phyloP scores from a whole-genome alignment of 2,113 vertebrate genomes.

The Gymnorhina tibicen region DNA sequence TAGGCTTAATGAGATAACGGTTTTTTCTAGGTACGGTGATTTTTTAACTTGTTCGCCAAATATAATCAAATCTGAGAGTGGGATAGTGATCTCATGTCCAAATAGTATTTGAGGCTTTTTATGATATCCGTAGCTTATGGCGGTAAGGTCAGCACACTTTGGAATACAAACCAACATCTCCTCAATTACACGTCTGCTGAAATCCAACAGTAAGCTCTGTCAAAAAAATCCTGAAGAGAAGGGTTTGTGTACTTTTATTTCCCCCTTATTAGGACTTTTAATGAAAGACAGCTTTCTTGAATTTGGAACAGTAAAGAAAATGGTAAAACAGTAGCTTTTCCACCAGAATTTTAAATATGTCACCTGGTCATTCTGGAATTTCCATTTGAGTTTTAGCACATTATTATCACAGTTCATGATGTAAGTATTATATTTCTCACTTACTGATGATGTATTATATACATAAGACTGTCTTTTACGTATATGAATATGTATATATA shows the following conservation, averaged over 20 bases:
- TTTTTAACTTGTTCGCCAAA: not conserved
- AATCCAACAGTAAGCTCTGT: not conserved
- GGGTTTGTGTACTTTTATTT: not conserved
- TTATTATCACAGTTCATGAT: not conserved
- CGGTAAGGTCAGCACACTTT: not conserved
- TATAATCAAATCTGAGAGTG: not conserved
- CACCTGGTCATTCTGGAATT: not conserved
- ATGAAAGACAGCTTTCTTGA: not conserved
- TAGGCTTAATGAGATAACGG: not conserved
- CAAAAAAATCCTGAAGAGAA: not conserved
- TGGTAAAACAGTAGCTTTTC: not conserved
- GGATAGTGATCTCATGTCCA: not conserved
- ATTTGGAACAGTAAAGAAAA: not conserved
- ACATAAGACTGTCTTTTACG: not conserved
- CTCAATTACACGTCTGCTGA: not conserved
- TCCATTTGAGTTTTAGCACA: fast-evolving
- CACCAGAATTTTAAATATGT: not conserved
- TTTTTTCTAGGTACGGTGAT: not conserved
- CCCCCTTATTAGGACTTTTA: not conserved
- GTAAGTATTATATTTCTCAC: not conserved
- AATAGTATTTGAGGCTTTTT: not conserved
- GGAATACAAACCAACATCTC: not conserved
- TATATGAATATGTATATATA: not conserved
- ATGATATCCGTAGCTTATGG: not conserved
- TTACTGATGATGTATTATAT: not conserved